Conservation (phyloP, 2,888 invertebrate species). For the Cephonodes hylas region DNA sequence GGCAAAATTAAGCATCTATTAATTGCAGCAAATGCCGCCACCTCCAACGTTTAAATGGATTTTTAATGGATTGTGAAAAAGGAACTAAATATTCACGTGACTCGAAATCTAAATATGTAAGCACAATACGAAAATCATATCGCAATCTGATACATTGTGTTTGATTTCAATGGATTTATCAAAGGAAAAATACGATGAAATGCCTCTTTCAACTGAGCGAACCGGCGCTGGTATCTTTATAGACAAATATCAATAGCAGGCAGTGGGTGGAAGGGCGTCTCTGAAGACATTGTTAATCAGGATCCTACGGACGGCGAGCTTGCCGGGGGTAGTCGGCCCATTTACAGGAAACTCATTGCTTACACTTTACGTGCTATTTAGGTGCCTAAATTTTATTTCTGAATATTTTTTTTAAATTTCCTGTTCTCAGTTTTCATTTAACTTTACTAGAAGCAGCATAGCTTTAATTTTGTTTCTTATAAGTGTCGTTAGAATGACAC, state of each 20-base stretch:
- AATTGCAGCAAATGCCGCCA: too few relatives aligned
- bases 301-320: constrained; percentile 7
- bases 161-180: constrained; percentile 33
- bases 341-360: background rate
- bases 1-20: too few relatives aligned
- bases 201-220: background rate
- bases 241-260: constrained; percentile 35
- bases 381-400: background rate
- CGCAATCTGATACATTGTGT: constrained; percentile 19
- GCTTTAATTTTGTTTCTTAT: background rate
- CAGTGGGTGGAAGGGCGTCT: constrained; percentile 29
- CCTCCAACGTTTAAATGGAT: too few relatives aligned
- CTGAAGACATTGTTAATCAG: constrained; percentile 41
- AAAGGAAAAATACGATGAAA: constrained; percentile 34
- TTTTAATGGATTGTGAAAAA: too few relatives aligned
- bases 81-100: background rate
- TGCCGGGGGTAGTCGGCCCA: background rate
- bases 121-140: constrained; percentile 17
- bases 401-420: background rate
- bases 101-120: background rate
- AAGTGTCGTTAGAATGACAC: constrained; percentile 11
- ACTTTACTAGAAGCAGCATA: too few relatives aligned
- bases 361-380: background rate
- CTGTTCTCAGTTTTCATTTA: background rate
- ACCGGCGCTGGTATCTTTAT: background rate